Conservation (phyloP, 2,797 vertebrate species). For the Sebastes dallii region DNA sequence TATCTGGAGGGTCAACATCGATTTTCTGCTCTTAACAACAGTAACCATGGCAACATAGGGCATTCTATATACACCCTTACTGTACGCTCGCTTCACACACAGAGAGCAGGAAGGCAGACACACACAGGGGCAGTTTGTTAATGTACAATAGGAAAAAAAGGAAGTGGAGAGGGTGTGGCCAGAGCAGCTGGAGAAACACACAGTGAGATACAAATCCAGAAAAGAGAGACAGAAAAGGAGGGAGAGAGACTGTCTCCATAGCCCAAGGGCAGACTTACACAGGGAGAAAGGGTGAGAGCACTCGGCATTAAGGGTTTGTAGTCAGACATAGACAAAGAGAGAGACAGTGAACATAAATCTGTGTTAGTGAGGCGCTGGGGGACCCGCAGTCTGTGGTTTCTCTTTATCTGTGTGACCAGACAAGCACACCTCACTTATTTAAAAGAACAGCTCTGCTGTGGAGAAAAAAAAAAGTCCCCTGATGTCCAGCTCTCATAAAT, state of each 20-base stretch:
- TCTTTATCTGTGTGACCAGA: slow-evolving; percentile 58
- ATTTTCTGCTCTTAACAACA: slow-evolving; percentile 58
- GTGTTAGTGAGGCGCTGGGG: slow-evolving; percentile 64
- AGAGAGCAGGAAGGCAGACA: slow-evolving; percentile 10
- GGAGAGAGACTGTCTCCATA: neutral
- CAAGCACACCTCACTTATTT: slow-evolving; percentile 41
- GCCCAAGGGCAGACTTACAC: slow-evolving; percentile 60
- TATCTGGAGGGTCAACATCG: slow-evolving; percentile 55
- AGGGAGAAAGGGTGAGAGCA: slow-evolving; percentile 45
- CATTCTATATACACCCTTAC: slow-evolving; percentile 26
- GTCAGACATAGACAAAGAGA: slow-evolving; percentile 69
- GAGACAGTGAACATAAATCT: slow-evolving; percentile 67
- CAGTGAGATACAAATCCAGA: slow-evolving; percentile 28
- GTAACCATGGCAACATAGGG: slow-evolving; percentile 55
- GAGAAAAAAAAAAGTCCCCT: neutral
- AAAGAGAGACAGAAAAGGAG: slow-evolving; percentile 5
- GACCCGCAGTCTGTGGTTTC: slow-evolving; percentile 39
- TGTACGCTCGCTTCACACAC: neutral
- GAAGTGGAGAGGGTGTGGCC: slow-evolving; percentile 31
- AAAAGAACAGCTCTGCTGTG: slow-evolving; percentile 21
- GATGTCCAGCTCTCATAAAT: slow-evolving; percentile 10
- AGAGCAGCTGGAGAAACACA: slow-evolving; percentile 21
- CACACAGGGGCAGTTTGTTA: slow-evolving; percentile 10
- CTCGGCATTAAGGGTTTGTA: slow-evolving; percentile 55
- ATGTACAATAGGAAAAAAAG: slow-evolving; percentile 35